A percentile compares a stretch with the other conserved stretches of the same genome.
Evolutionary conservation across 2,888 invertebrate genomes (phyloP).

Genomic region (Volucella inanis): DNA sequence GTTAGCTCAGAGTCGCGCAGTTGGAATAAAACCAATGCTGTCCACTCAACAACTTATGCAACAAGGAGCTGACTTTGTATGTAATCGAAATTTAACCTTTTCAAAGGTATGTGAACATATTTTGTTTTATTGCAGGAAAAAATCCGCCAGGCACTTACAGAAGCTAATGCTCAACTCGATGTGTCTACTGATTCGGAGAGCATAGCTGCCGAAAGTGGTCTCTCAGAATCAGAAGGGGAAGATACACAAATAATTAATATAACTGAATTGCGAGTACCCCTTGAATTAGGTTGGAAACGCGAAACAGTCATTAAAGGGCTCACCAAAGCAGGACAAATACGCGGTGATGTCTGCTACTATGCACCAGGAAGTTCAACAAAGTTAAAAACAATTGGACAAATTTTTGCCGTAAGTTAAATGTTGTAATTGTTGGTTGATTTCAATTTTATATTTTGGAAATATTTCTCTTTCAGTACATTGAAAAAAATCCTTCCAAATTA

Average conservation of each 20-base stretch:
- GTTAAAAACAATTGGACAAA: slow-evolving; percentile 87
- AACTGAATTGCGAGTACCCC: slow-evolving; percentile 86
- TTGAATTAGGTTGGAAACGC: slow-evolving; percentile 94
- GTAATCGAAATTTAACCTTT: slow-evolving; percentile 68
- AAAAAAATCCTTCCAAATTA: slow-evolving; percentile 87
- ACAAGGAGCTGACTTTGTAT: slow-evolving; percentile 84
- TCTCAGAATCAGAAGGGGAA: slow-evolving; percentile 85
- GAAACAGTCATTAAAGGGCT: slow-evolving; percentile 94
- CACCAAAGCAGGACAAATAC: slow-evolving; percentile 92
- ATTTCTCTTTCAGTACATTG: slow-evolving; percentile 87
- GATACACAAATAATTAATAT: slow-evolving; percentile 83
- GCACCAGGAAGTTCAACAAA: slow-evolving; percentile 87
- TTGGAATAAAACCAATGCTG: slow-evolving; percentile 90
- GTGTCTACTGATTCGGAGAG: slow-evolving; percentile 86
- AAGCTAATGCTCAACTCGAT: slow-evolving; percentile 85
- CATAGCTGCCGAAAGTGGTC: slow-evolving; percentile 85
- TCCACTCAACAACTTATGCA: slow-evolving; percentile 87
- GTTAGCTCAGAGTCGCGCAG: slow-evolving; percentile 92
- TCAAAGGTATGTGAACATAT: not conserved
- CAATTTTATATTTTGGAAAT: slow-evolving; percentile 15
- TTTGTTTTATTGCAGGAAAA: slow-evolving; percentile 83
- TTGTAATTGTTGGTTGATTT: not conserved
- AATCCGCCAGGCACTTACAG: slow-evolving; percentile 85
- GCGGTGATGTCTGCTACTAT: slow-evolving; percentile 96
- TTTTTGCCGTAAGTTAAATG: slow-evolving; percentile 85